Evolutionary conservation across 2,888 invertebrate species (phyloP).

Genomic region (Drosophila seclusa): DNA sequence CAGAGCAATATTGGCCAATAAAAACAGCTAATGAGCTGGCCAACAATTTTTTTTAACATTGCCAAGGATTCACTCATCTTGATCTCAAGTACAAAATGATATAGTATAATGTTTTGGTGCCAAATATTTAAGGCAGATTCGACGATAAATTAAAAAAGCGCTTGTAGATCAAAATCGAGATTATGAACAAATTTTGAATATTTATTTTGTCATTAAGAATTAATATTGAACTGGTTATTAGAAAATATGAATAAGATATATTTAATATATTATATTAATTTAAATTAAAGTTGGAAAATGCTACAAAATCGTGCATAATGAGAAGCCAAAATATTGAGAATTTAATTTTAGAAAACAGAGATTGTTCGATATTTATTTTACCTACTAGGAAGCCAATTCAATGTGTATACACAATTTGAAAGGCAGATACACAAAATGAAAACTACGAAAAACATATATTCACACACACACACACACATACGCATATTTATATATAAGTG

Average conservation of each 20-base stretch:
- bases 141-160: slow-evolving; percentile 54
- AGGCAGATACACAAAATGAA: slow-evolving; percentile 53
- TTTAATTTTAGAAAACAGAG: slow-evolving; percentile 24
- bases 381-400: slow-evolving; percentile 41
- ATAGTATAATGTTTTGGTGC: slow-evolving; percentile 49
- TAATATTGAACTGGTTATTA: too few species aligned
- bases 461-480: slow-evolving; percentile 18
- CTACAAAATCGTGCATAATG: background rate
- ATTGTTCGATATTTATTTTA: slow-evolving; percentile 39
- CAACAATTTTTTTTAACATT: slow-evolving; percentile 47
- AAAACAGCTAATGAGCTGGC: slow-evolving; percentile 47
- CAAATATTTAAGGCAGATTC: slow-evolving; percentile 61
- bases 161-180: slow-evolving; percentile 18
- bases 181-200: slow-evolving; percentile 12
- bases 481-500: slow-evolving; percentile 44
- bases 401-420: slow-evolving; percentile 48
- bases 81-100: slow-evolving; percentile 25
- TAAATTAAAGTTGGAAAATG: background rate
- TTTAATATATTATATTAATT: background rate
- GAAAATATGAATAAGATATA: background rate
- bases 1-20: slow-evolving; percentile 31
- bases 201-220: background rate
- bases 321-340: background rate
- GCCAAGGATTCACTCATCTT: slow-evolving; percentile 74
- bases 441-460: slow-evolving; percentile 19